These are phyloP conservation scores for Willowsia nigromaculata DNA, from an alignment of 2,888 invertebrate species.

Conservation along the genomic window DNA sequence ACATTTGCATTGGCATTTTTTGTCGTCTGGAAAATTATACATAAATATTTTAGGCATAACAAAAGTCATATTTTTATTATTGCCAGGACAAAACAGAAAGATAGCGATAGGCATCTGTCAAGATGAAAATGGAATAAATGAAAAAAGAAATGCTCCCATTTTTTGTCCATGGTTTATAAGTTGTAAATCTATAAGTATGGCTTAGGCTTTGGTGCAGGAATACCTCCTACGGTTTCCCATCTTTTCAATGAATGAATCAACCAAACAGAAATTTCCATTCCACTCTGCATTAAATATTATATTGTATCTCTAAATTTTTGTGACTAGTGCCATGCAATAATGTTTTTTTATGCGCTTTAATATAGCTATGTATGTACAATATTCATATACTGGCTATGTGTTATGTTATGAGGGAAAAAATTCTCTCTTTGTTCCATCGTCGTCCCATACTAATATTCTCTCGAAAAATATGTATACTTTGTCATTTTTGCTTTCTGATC, in stretches of 20 bases:
- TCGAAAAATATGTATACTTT: neutral
- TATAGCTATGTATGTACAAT: neutral
- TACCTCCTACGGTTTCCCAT: conserved; percentile 59
- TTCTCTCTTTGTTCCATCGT: conserved; percentile 6
- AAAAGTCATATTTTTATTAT: conserved; percentile 66
- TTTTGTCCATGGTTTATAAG: neutral
- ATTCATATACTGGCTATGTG: neutral
- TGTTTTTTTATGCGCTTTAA: neutral
- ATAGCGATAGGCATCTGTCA: conserved; percentile 55
- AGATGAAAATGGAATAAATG: neutral
- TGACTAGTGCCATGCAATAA: neutral
- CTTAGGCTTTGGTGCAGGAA: conserved; percentile 50
- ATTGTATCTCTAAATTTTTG: neutral
- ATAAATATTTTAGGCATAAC: conserved; percentile 58
- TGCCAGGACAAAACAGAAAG: neutral
- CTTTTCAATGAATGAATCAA: conserved; percentile 45
- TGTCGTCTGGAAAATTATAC: neutral
- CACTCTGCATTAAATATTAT: neutral
- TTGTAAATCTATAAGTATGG: conserved; percentile 61
- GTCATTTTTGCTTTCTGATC: conserved; percentile 33
- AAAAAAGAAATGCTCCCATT: neutral
- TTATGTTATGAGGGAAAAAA: neutral
- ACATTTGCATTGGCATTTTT: conserved; percentile 8
- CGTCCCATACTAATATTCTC: neutral
- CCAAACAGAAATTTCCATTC: conserved; percentile 18